Conservation (phyloP, 53 echinoderm and acorn worm species). For the Crossaster papposus region DNA sequence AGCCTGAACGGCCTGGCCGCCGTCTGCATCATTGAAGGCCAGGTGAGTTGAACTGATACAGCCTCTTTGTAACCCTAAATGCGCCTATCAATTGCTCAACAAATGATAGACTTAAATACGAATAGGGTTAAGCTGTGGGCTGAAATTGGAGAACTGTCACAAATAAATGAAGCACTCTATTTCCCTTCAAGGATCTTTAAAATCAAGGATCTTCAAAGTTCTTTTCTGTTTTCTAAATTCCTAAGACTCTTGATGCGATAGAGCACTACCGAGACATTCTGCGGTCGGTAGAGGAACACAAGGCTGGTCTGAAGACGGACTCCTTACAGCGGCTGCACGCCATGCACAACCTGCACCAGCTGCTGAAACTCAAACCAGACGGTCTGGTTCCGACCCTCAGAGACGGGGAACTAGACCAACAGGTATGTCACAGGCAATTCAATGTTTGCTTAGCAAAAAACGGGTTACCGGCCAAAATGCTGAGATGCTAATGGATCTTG, state of each 20-base stretch:
- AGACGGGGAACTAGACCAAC: slow-evolving; percentile 71
- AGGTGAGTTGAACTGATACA: slow-evolving; percentile 61
- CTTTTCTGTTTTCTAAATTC: not conserved
- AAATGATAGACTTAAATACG: no score
- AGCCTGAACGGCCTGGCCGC: slow-evolving; percentile 94
- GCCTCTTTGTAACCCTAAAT: not conserved
- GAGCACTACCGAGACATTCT: slow-evolving; percentile 86
- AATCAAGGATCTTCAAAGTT: not conserved
- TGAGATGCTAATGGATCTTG: no score
- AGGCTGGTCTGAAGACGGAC: slow-evolving; percentile 85
- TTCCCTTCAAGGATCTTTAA: not conserved
- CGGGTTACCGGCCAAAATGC: not conserved
- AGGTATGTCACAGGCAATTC: slow-evolving; percentile 52
- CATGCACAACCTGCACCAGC: slow-evolving; percentile 78
- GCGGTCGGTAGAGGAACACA: slow-evolving; percentile 81
- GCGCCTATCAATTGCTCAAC: not conserved
- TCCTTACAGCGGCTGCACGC: slow-evolving; percentile 87
- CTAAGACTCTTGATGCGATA: slow-evolving; percentile 76
- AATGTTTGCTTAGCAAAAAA: no score
- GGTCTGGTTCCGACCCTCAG: slow-evolving; percentile 77
- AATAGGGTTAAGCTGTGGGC: no score
- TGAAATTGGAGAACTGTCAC: no score
- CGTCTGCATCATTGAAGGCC: slow-evolving; percentile 82
- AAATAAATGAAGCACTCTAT: no score
- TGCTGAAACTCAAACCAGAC: slow-evolving; percentile 75